These are phyloP conservation scores for Drosophila aff. DNA, from an alignment of 1,140 invertebrate genomes.

Conservation along the genomic window DNA sequence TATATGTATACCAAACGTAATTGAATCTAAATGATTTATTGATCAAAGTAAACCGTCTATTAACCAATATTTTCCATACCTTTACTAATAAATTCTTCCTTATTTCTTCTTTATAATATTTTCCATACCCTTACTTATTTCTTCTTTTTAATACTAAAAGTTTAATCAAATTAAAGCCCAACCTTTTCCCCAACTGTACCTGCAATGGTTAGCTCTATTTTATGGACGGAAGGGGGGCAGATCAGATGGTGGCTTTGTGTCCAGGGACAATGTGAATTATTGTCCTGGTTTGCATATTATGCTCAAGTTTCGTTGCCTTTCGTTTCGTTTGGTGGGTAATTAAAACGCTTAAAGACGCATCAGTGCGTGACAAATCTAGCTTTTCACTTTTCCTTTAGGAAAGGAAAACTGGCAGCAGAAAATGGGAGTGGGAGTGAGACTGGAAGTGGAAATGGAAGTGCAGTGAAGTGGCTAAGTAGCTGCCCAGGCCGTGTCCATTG, in stretches of 20 bases:
- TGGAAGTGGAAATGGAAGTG: conserved; percentile 38
- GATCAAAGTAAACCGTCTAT: not conserved
- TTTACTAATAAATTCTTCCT: not conserved
- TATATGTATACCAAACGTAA: too few species aligned
- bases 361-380: conserved; percentile 84
- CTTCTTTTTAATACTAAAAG: too few species aligned
- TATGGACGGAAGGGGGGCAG: conserved; percentile 11
- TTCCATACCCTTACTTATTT: too few species aligned
- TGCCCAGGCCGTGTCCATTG: conserved; percentile 50
- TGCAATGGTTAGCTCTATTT: conserved; percentile 35
- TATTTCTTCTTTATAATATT: not conserved
- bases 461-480: conserved; percentile 59
- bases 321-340: conserved; percentile 75
- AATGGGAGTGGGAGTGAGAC: conserved; percentile 13
- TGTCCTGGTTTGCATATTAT: conserved; percentile 82
- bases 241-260: conserved; percentile 60
- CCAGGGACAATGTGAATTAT: conserved; percentile 79
- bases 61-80: not conserved
- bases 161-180: too few species aligned
- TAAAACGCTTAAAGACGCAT: conserved; percentile 84
- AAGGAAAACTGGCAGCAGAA: conserved; percentile 14
- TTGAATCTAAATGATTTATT: not conserved
- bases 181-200: conserved; percentile 2
- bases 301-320: conserved; percentile 62
- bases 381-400: conserved; percentile 77